phyloP scores from a whole-genome alignment of 2,888 invertebrate species.

The Dolichopus griseipennis region DNA sequence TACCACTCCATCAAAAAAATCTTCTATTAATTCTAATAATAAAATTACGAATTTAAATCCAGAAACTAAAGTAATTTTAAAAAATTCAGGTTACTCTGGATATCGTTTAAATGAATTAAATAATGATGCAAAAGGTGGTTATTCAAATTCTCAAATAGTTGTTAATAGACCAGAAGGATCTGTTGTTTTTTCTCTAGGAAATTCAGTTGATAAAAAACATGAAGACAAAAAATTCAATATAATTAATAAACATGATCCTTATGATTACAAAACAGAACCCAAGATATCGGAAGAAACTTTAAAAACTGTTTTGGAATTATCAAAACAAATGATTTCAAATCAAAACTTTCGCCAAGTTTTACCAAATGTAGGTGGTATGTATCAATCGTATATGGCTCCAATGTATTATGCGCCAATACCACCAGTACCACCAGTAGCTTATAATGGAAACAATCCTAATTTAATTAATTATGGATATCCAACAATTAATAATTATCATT shows the following conservation, averaged over 20 bases:
- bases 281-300: constrained; percentile 41
- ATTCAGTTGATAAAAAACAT: constrained; percentile 5
- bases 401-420: constrained; percentile 30
- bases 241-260: constrained; percentile 23
- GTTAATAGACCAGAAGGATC: constrained; percentile 42
- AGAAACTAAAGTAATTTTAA: constrained; percentile 34
- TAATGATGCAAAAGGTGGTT: constrained; percentile 25
- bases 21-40: constrained; percentile 20
- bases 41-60: constrained; percentile 27
- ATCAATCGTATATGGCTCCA: constrained; percentile 36
- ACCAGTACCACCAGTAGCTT: constrained; percentile 9
- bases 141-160: constrained; percentile 41
- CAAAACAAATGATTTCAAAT: constrained; percentile 41
- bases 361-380: constrained; percentile 28
- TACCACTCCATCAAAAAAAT: constrained; percentile 23
- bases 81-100: constrained; percentile 27
- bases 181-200: constrained; percentile 33
- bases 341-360: constrained; percentile 38
- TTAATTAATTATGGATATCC: constrained; percentile 25
- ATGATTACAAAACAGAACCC: constrained; percentile 29
- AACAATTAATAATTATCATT: constrained; percentile 14
- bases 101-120: constrained; percentile 25
- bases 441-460: constrained; percentile 15
- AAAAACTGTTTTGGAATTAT: constrained; percentile 40
- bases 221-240: constrained; percentile 15